phyloP scores from a whole-genome alignment of 2,113 vertebrate genomes.

The Psettodes erumei region DNA sequence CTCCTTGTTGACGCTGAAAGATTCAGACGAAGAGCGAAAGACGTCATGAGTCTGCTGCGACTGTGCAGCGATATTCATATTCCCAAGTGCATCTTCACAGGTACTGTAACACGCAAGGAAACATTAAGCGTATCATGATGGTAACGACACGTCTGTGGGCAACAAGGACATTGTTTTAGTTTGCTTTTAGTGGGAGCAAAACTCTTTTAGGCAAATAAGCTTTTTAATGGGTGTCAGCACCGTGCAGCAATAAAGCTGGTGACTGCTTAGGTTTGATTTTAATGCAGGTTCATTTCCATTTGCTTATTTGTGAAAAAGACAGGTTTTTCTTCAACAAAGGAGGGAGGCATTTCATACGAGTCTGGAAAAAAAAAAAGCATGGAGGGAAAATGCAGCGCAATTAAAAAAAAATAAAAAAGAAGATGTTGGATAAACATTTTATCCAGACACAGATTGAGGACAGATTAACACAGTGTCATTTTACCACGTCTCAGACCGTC shows the following conservation, averaged over 20 bases:
- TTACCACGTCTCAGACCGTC: not conserved
- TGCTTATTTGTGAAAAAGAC: conserved; percentile 52
- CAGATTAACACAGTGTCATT: not conserved
- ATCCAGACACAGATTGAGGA: conserved; percentile 39
- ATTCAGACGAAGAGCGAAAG: conserved; percentile 23
- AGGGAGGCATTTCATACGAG: conserved; percentile 31
- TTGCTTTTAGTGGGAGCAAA: not conserved
- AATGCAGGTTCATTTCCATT: not conserved
- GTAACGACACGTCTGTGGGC: conserved; percentile 4
- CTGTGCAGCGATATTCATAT: not conserved
- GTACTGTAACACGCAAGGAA: not conserved
- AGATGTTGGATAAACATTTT: conserved; percentile 47
- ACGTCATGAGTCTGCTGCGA: not conserved
- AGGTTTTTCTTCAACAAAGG: conserved; percentile 1
- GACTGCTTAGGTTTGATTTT: not conserved
- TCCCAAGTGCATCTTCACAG: conserved; percentile 1
- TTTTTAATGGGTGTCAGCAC: not conserved
- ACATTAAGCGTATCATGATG: not conserved
- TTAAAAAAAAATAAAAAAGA: conserved; percentile 5
- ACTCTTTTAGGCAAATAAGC: conserved; percentile 52
- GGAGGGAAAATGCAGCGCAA: conserved; percentile 11
- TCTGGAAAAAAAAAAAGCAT: conserved; percentile 28
- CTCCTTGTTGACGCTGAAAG: conserved; percentile 87
- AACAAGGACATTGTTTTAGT: not conserved
- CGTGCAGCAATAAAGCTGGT: not conserved